Evolutionary conservation across 2,888 invertebrate species (phyloP), one percentile per base, ranked within the genome.

Genomic region (Dynastes grantii): DNA sequence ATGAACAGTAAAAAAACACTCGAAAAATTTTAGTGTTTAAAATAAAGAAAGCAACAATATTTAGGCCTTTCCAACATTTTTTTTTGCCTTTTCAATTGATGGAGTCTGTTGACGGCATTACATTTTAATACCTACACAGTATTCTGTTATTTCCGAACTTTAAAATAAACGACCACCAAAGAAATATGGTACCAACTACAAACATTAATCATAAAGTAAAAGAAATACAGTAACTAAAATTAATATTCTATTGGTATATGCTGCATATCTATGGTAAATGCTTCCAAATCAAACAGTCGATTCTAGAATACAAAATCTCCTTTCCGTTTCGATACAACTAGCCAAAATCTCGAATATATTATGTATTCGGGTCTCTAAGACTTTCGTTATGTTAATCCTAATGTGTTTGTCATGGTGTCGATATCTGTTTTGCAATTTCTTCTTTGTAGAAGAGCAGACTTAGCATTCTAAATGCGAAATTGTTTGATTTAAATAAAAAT

Each of bases 281-380:
- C 22, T 22, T 55, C 13, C 55, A 6, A 53, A 55, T 22, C 22
- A 55, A 55, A 55, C 9, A 6, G 55, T 22, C 55, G 22, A 55
- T 55, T 55, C 55, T 16, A 22, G 16, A 55, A 22, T 22, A 22
- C 22, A 5, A 55, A 55, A 55, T 55, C 22, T 55, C 27, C 55
- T 55, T 55, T 55, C 55, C 55, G 22, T 55, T 55, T 55, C 55
- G 16, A 55, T 9, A 22, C 22, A 55, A 55, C 16, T 22, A 3
- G 8, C 55, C 55, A 55, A 55, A 55, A 55, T 55, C 55, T 55
- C 22, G 2, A 55, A 55, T 22, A 55, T 22, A 55, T 55, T 55
- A 55, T 27, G 55, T 55, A 55, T 55, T 55, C 55, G 22, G 55
- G 27, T 27, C 27, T 55, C 11, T 11, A 5, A 55, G 22, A 16